Percentiles rank a stretch among this genome's conserved stretches.
Evolutionary conservation across 1,140 invertebrate genomes (phyloP).

Genomic region (Phortica variegata): DNA sequence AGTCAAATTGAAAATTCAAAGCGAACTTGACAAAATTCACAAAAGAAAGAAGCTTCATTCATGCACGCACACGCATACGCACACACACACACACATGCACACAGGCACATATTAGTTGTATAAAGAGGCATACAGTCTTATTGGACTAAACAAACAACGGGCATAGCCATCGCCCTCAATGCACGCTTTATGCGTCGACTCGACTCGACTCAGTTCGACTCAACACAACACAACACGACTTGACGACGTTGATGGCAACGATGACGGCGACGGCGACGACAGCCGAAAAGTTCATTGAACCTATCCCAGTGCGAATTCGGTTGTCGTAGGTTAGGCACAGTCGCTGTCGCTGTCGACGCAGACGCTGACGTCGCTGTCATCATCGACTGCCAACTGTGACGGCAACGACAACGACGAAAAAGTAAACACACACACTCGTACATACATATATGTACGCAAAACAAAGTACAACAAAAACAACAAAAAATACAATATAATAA

Average conservation of each 20-base stretch:
- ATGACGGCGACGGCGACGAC: constrained; percentile 16
- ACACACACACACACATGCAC: constrained; percentile 23
- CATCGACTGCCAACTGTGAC: too few species aligned
- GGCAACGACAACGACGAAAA: too few species aligned
- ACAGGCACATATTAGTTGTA: too few species aligned
- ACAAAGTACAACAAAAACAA: too few species aligned
- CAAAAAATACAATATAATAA: too few species aligned
- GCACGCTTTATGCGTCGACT: constrained; percentile 38
- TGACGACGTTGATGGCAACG: neutral
- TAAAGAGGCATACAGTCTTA: constrained; percentile 38
- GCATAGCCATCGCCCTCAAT: constrained; percentile 46
- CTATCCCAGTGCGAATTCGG: constrained; percentile 53
- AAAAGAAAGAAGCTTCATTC: constrained; percentile 43
- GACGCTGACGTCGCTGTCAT: too few species aligned
- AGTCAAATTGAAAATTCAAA: constrained; percentile 55
- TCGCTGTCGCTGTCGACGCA: too few species aligned
- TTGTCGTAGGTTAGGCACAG: constrained; percentile 49
- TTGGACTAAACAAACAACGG: constrained; percentile 27
- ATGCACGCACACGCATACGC: constrained; percentile 42
- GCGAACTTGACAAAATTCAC: constrained; percentile 55
- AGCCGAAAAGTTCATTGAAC: constrained; percentile 52
- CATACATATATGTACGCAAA: too few species aligned
- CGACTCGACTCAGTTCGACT: constrained; percentile 31
- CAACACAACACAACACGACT: constrained; percentile 29
- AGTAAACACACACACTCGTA: too few species aligned